Evolutionary conservation across 2,113 vertebrate genomes (phyloP).

Genomic region (Mungos mungo): DNA sequence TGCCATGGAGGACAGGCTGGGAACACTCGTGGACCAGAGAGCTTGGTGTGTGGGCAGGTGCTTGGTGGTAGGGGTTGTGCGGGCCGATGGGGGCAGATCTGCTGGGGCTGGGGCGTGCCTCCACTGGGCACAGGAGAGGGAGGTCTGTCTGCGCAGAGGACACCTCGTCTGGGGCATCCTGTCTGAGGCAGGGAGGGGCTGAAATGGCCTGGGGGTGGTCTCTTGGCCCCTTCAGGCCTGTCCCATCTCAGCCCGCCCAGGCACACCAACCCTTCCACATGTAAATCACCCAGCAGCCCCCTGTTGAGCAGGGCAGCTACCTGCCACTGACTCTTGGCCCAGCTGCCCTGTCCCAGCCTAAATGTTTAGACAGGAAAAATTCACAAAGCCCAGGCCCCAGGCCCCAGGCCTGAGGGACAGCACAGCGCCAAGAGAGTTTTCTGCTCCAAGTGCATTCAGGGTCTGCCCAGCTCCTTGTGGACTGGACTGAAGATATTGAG

Average conservation of each 20-base stretch:
- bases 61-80: not conserved
- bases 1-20: not conserved
- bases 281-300: not conserved
- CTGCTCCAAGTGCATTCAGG: not conserved
- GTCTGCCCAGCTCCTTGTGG: not conserved
- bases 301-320: too few species aligned
- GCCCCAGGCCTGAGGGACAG: not conserved
- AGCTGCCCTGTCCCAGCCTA: not conserved
- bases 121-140: not conserved
- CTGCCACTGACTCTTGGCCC: not conserved
- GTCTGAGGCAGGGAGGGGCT: not conserved
- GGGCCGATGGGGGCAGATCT: not conserved
- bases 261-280: too few species aligned
- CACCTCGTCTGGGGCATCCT: not conserved
- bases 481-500: not conserved
- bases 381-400: not conserved
- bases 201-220: not conserved
- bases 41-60: not conserved
- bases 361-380: not conserved
- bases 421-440: not conserved
- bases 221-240: not conserved
- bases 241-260: not conserved
- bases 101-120: not conserved
- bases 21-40: accelerated
- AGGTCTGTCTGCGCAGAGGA: not conserved